Percentiles rank a stretch among this genome's conserved stretches.
phyloP scores from a whole-genome alignment of 2,113 vertebrate genomes.

The Illadopsis cleaveri region DNA sequence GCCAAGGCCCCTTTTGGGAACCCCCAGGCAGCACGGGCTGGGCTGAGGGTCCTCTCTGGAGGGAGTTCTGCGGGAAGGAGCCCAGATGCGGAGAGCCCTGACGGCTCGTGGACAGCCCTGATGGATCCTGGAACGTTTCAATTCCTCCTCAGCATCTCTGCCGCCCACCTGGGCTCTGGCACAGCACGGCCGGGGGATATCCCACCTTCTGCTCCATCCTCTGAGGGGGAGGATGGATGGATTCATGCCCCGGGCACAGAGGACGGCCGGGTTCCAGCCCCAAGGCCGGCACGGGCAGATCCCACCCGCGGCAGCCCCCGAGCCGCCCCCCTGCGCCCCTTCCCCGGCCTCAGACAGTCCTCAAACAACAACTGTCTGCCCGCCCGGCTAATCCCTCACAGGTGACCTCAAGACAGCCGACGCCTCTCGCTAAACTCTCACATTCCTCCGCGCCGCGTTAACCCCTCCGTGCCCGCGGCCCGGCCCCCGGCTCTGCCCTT shows the following conservation, averaged over 20 bases:
- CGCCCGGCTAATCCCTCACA: constrained; percentile 76
- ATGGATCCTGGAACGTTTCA: neutral
- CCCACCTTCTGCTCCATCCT: too few relatives aligned
- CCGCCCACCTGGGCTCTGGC: neutral
- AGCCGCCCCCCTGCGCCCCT: constrained; percentile 5
- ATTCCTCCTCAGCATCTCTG: neutral
- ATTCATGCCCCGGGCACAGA: neutral
- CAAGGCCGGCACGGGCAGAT: constrained; percentile 14
- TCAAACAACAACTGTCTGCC: constrained; percentile 79
- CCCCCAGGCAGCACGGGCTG: neutral
- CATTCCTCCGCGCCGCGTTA: constrained; percentile 70
- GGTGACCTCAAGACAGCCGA: constrained; percentile 77
- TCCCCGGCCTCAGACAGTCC: constrained; percentile 73
- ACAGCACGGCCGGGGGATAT: fast-evolving
- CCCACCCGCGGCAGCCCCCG: constrained; percentile 2
- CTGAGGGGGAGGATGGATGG: too few relatives aligned
- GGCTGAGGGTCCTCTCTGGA: neutral
- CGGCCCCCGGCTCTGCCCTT: neutral
- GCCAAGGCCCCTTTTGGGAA: neutral
- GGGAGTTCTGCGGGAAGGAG: neutral
- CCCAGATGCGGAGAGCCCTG: neutral
- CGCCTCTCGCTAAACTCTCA: constrained; percentile 70
- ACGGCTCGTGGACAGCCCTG: neutral
- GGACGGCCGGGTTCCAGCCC: neutral
- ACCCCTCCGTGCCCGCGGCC: constrained; percentile 57